phyloP scores from a whole-genome alignment of 2,888 invertebrate genomes.

The Chloromyia formosa region DNA sequence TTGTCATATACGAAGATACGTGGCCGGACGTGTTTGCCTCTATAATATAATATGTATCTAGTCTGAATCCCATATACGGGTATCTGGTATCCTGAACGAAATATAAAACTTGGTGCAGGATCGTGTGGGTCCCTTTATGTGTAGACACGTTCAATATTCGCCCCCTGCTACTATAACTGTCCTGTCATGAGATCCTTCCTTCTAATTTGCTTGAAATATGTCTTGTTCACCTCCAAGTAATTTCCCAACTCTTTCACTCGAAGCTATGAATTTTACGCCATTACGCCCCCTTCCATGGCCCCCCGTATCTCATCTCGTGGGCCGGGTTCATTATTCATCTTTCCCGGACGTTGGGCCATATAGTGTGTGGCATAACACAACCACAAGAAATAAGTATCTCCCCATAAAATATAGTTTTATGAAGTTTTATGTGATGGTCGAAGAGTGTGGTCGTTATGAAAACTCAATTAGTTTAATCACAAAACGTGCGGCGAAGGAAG shows the following conservation, averaged over 20 bases:
- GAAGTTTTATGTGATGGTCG: constrained; percentile 43
- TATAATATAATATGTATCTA: background rate
- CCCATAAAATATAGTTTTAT: constrained; percentile 46
- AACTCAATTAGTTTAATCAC: constrained; percentile 48
- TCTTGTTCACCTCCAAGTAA: constrained; percentile 50
- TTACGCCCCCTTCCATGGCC: background rate
- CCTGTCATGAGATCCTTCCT: constrained; percentile 48
- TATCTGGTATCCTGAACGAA: constrained; percentile 19
- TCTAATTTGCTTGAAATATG: constrained; percentile 50
- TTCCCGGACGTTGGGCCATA: constrained; percentile 42
- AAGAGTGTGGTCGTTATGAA: constrained; percentile 46
- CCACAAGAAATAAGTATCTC: constrained; percentile 48
- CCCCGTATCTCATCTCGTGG: background rate
- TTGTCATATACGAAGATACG: constrained; percentile 39
- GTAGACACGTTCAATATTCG: constrained; percentile 37
- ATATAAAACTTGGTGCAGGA: constrained; percentile 27
- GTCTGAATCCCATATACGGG: background rate
- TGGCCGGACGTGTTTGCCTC: background rate
- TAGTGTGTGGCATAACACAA: constrained; percentile 39
- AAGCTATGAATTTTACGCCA: constrained; percentile 1
- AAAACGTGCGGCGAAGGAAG: constrained; percentile 43
- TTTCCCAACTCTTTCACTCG: constrained; percentile 47
- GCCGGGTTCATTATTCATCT: constrained; percentile 48
- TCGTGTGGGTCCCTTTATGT: constrained; percentile 37
- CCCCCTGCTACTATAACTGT: constrained; percentile 23